Conservation (phyloP, 2,113 vertebrate genomes). For the Poeciliopsis turrubarensis region DNA sequence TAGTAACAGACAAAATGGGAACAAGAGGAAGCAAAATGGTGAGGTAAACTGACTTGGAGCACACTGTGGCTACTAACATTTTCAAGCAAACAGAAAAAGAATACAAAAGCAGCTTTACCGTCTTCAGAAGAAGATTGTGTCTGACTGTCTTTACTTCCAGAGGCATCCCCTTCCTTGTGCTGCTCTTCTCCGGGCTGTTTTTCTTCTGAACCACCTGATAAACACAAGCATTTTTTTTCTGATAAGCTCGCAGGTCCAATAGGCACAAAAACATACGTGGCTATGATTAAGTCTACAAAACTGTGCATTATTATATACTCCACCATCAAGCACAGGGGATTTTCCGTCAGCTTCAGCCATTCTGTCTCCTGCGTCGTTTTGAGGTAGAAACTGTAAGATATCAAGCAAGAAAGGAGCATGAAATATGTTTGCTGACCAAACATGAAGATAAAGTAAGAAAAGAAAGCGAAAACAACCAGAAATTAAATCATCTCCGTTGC, state of each 20-base stretch:
- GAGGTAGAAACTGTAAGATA: slow-evolving; percentile 56
- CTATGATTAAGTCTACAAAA: background rate
- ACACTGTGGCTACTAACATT: no score
- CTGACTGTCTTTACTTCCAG: slow-evolving; percentile 62
- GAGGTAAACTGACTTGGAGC: background rate
- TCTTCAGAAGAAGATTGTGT: slow-evolving; percentile 43
- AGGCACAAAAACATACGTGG: background rate
- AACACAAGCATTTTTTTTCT: slow-evolving; percentile 11
- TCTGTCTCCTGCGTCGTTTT: slow-evolving; percentile 47
- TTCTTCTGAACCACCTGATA: slow-evolving; percentile 73
- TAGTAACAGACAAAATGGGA: background rate
- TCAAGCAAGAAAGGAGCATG: slow-evolving; percentile 10
- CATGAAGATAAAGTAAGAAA: background rate
- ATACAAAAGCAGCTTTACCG: slow-evolving; percentile 50
- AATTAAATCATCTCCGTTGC: slow-evolving; percentile 7
- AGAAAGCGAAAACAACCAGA: background rate
- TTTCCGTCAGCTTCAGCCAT: slow-evolving; percentile 77
- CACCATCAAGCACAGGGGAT: slow-evolving; percentile 72
- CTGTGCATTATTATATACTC: slow-evolving; percentile 20
- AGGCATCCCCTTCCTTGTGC: slow-evolving; percentile 51
- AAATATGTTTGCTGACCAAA: background rate
- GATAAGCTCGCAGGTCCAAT: background rate
- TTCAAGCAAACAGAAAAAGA: background rate
- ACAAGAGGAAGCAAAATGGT: background rate
- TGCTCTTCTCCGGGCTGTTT: slow-evolving; percentile 67